Evolutionary conservation across 92 coral and sea anemone species (phyloP), one percentile per base, ranked within the genome.

Genomic region (Phenganax subtilis): DNA sequence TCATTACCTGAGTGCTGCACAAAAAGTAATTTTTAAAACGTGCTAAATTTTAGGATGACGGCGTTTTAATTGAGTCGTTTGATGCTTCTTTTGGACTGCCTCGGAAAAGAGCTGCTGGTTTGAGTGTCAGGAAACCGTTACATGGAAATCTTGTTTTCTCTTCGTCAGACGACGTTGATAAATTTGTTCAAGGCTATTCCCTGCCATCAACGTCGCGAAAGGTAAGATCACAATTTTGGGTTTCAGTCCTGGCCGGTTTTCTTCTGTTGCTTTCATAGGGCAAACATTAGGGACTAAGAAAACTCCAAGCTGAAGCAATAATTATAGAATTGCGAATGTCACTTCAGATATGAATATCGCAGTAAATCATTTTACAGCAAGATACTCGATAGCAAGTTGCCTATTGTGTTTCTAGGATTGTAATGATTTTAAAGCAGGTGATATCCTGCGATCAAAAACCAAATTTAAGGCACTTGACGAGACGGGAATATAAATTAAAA

Each of bases 61-160:
- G 76, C 51, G 76, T 72, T 72, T 9, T 72, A 5, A 54, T 72
- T 72, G 76, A 72, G 44, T 72, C 72, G 11, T 75, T 75, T 55
- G 80, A 75, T 54, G 80, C 80, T 28, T 75, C 62, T 55, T 75
- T 75, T 75, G 80, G 80, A 8, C 80, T 75, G 30, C 80, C 80
- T 27, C 20, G 80, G 6, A 75, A 75, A 55, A 75, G 54, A 55
- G 31, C 62, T 7, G 16, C 80, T 52, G 80, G 80, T 12, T 2
- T 14, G 9, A 75, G 62, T 51, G 64, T 54, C n/a, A 9, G 80
- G 15, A 52, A 27, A n/a, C 80, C 80, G 0, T 75, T 75, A 25
- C 80, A 75, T 55, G 47, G 80, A 53, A 55, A 54, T 15, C 12
- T 53, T 52, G 64, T 75, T 11, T 75, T 75, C 25, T 75, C 58